Base-by-base conservation (phyloP, 2,113 vertebrate species). In the Prietella phreatophila region DNA sequence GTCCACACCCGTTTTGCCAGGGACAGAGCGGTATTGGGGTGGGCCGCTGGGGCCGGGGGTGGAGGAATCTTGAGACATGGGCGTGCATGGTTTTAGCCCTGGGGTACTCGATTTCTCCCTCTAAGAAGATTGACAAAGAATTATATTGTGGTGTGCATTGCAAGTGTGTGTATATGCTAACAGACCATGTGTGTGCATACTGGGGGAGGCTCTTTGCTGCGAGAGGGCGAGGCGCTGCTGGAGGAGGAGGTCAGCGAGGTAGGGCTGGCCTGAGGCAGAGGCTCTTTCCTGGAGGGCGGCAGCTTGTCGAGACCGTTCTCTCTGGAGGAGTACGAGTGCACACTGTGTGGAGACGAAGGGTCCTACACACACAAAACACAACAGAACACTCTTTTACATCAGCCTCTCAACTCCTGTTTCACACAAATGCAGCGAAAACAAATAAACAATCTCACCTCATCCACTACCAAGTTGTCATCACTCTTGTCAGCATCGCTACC, bases 391-490 rank as follows among this genome's bases (percentile, higher is more conserved):
- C 55, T 4, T 80, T 71, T n/a, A 67, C 14, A 42, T 36, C 4
- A 27, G 27, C 7, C 76, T 20, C 42, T 47, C n/a, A 3, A 55
- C 25, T 2, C 42, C 13, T 65, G 71, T 8, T 22, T 33, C 33
- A 87, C 14, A 73, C 33, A 56, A 60, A 22, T 19, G 13, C 33
- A 61, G 36, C 33, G 33, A 85, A 81, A 65, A 50, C 27, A 65
- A 81, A 82, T 5, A 36, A 39, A 36, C 55, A 15, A 3, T 89
- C 95, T 90, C 88, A 96, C 95, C 95, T 95, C 97, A 89, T 98
- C 97, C 89, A 98, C 97, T 88, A 98, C 97, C 94, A 98, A 93
- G 94, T 97, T 97, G 94, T 98, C 97, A 84, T 98, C 97, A 4
- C 97, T 98, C 90, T 97, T 97, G 91, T 98, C 97, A 0, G 96